phyloP scores from a whole-genome alignment of 2,888 invertebrate species.

The Cistogaster globosa region DNA sequence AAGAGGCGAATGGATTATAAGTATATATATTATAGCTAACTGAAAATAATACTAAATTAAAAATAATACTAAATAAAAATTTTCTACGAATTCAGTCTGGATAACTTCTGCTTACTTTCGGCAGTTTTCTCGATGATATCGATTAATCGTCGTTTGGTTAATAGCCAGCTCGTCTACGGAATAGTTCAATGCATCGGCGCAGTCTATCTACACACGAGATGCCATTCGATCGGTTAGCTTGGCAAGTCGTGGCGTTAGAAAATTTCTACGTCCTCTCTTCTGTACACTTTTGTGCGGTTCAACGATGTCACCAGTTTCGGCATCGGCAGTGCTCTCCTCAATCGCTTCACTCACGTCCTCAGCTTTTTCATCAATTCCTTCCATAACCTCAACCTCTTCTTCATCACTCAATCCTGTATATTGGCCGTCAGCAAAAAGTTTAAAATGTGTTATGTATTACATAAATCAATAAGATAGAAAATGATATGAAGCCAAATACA shows the following conservation, averaged over 20 bases:
- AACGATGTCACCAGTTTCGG: conserved; percentile 11
- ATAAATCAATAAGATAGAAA: conserved; percentile 15
- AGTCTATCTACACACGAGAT: background rate
- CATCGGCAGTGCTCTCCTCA: conserved; percentile 13
- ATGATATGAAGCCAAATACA: conserved; percentile 22
- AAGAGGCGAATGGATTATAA: conserved; percentile 18
- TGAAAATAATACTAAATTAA: conserved; percentile 10
- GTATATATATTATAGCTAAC: background rate
- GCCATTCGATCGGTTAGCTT: background rate
- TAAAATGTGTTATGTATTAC: background rate
- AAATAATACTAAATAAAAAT: too few relatives aligned
- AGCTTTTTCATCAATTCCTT: too few relatives aligned
- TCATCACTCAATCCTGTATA: too few relatives aligned
- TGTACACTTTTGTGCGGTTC: conserved; percentile 14
- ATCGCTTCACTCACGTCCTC: background rate
- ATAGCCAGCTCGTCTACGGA: conserved; percentile 26
- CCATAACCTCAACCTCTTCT: too few relatives aligned
- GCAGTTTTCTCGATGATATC: conserved; percentile 25
- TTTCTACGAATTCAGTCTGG: conserved; percentile 21
- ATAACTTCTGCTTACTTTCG: conserved; percentile 19
- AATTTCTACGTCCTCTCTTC: conserved; percentile 20
- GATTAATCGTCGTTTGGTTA: conserved; percentile 27
- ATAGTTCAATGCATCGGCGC: conserved; percentile 21
- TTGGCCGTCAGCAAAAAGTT: background rate
- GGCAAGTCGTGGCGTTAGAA: conserved; percentile 27